Evolutionary conservation across 2,797 vertebrate species (phyloP), one percentile per base, ranked within the genome.

Genomic region (Syngnathus acus): DNA sequence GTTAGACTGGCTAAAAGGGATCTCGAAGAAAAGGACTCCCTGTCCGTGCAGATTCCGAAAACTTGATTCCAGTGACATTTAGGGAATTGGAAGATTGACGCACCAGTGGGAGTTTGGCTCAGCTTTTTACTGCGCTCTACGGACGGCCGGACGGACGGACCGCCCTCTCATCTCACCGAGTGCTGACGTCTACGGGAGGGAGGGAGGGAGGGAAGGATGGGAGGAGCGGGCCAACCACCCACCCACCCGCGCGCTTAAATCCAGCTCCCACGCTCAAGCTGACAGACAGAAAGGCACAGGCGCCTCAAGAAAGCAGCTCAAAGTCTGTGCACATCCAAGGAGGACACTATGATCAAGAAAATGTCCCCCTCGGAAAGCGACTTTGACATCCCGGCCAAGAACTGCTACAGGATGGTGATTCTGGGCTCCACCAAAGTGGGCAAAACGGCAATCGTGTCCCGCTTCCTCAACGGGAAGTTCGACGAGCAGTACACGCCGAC

Each of bases 381-480:
- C 71, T 92, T 93, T 50, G 92, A 92, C 82, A 94, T 99, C 80
- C 96, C 96, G 0, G 90, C 94, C 37, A 97, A 98, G 85, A 98
- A 99, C 91, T 96, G 95, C 89, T 95, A 96, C 87, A 91, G 95
- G 81, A 98, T 99, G 96, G 96, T 99, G 76, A 92, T 99, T 77
- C 84, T 99, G 68, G 97, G 97, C 66, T 98, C 97, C 78, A 98
- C 96, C 77, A 98, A 98, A 86, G 97, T 98, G 77, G 96, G 96
- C 78, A 99, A 99, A 87, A 97, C 94, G 0, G 94, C 97, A 82
- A 98, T 99, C 84, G 94, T 98, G 51, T 97, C 95, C 0, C 94
- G 95, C 65, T 99, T 99, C 83, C 90, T 99, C 77, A 96, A 90
- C 47, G 95, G 95, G 60, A 92, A 91, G 79, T 98, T 98, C 72